Base-by-base conservation (phyloP, 1,140 invertebrate genomes). In the Amyelois transitella region DNA sequence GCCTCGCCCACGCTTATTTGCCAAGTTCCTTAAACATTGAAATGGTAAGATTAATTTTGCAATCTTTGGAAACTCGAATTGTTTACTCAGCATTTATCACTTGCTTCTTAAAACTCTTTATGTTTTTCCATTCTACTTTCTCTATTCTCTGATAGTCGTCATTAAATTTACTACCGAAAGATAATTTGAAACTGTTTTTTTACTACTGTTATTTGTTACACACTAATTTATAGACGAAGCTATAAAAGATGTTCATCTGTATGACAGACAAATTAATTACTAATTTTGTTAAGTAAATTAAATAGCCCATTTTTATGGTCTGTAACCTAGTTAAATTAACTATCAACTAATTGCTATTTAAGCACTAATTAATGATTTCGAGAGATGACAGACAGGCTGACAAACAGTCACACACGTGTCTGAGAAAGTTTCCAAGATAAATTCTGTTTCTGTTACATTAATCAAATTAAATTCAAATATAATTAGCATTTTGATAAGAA, bases 361-460 rank as follows among this genome's bases (percentile, higher is more conserved):
- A 64, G 44, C 61, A 58, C 58, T 69, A 69, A 73, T 67, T 64
- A 69, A 62, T 53, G 60, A 25, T 61, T 58, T 44, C 47, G 17
- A 53, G 22, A 50, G 44, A 47, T 64, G 67, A 66, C 63, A 60
- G 58, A 63, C 55, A 5, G n/a, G n/a, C n/a, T n/a, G 58, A 44
- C 22, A 60, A 58, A 62, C 62, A 6, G 60, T 20, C 20, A 57
- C 54, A 61, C 68, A 67, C 62, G 59, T 64, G 67, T 58, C 62
- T n/a, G 25, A 22, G 49, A 57, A 61, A 60, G 53, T 64, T 48
- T 44, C 53, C 43, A 50, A 56, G 55, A 62, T 58, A 56, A 56
- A 53, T 49, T 24, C 24, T 44, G n/a, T 47, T 14, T 48, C 45
- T 21, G 18, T 21, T n/a, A 19, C 32, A 38, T 38, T 38, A 21